Base-by-base conservation (phyloP, 2,113 vertebrate species). In the Pituophis catenifer region DNA sequence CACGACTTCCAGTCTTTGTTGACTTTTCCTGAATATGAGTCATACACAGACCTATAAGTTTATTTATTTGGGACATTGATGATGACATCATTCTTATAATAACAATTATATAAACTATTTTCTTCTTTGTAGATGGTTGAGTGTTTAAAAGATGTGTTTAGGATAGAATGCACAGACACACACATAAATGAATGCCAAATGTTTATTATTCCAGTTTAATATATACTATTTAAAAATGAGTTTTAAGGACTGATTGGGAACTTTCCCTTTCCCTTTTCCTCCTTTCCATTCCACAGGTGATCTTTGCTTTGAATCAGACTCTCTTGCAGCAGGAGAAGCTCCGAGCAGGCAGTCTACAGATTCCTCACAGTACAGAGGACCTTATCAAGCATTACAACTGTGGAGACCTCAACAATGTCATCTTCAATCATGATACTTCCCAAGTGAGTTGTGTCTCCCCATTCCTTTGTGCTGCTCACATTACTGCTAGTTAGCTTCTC, bases 291-390 rank as follows among this genome's bases (percentile, higher is more conserved):
- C 52, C n/a, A 19, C 93, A 97, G 97, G 97, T 99, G 94, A 97
- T 99, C 95, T 99, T 99, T 97, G 98, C 98, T 96, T 98, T 99
- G 97, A 99, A 99, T 96, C 98, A 99, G 97, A 98, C 98, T 57
- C 97, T 98, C 93, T 95, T 99, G 91, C 98, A 98, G 96, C 98
- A 99, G 97, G 98, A 99, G 95, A 99, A 98, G 92, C 95, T 99
- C 38, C 93, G 98, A 86, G 98, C 97, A 0, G 98, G 98, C 91
- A 98, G 97, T 94, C 97, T 98, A 13, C 98, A 98, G 97, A 97
- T 98, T 53, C 98, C 98, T 0, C 98, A 98, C 96, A 98, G 97
- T 15, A 98, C 97, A 0, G 98, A 99, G 94, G 98, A 99, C 93
- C 98, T 99, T 94, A 98, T 99, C 97, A 98, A 98, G 93, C 98